Conservation (phyloP, 2,113 vertebrate genomes). For the Ophthalmolycus amberensis region DNA sequence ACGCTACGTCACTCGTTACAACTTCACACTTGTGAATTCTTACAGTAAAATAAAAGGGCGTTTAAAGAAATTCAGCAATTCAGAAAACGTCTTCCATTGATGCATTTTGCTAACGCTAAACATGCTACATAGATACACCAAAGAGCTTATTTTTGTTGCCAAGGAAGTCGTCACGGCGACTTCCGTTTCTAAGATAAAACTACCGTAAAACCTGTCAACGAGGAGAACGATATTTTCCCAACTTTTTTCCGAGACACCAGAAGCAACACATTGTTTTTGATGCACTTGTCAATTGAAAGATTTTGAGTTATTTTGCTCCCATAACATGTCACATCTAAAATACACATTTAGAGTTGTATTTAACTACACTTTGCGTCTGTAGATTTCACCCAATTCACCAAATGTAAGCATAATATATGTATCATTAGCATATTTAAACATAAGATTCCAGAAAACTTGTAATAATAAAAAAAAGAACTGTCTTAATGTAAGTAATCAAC, state of each 20-base stretch:
- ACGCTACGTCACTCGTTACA: background rate
- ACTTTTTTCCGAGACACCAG: background rate
- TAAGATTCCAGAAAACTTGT: background rate
- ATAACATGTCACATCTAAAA: background rate
- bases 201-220: constrained; percentile 61
- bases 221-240: background rate
- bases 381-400: too few relatives aligned
- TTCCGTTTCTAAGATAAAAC: constrained; percentile 45
- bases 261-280: background rate
- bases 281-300: background rate
- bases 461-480: too few relatives aligned
- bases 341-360: background rate
- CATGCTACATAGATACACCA: background rate
- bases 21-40: rapidly evolving
- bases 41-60: background rate
- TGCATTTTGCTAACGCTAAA: background rate
- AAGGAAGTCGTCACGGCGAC: constrained; percentile 67
- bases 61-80: background rate
- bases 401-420: background rate
- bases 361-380: background rate
- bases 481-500: background rate
- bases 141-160: constrained; percentile 48
- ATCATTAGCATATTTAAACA: background rate
- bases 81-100: background rate
- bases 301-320: background rate